Evolutionary conservation across 2,888 invertebrate genomes (phyloP), one percentile per base, ranked within the genome.

Genomic region (Taphrorychus bicolor): DNA sequence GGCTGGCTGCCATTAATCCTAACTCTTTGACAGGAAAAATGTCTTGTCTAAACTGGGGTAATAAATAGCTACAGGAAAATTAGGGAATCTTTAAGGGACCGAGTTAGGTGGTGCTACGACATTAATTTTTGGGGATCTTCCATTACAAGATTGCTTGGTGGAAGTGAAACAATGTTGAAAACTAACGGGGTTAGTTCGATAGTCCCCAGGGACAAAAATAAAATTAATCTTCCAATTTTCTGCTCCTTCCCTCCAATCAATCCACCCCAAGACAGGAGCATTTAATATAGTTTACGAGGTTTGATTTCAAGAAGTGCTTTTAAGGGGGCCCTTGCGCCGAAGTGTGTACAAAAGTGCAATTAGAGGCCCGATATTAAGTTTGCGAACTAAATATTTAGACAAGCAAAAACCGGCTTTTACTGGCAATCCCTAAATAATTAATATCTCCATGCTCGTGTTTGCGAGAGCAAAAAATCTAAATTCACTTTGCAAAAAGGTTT

Each of bases 1-100:
- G 58, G 42, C 49, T 57, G 32, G 21, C 21, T 16, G 59, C 59
- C 59, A 64, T 64, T 64, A 64, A 64, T 64, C 59, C 64, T 59
- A 18, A 41, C 40, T 32, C 40, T 59, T 59, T 58, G 52, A 51
- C 58, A 42, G 52, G 64, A 45, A 64, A 64, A 63, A 59, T 51
- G 18, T 51, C 51, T 17, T 14, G 19, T 51, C 21, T 19, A 51
- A 51, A 51, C 19, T 21, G 51, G 45, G 2, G 45, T 45, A 45
- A 45, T 45, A 45, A 45, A 45, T 45, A 45, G 45, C 45, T 14
- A 45, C 17, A 14, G 16, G 16, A 14, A 45, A 14, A 17, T 45
- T 45, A 17, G 45, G 45, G 45, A n/a, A n/a, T n/a, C n/a, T n/a
- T n/a, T n/a, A n/a, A 45, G 45, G 45, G 32, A 32, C 7, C 3